phyloP scores from a whole-genome alignment of 2,888 invertebrate genomes.

The Tetheella fluctuosa region DNA sequence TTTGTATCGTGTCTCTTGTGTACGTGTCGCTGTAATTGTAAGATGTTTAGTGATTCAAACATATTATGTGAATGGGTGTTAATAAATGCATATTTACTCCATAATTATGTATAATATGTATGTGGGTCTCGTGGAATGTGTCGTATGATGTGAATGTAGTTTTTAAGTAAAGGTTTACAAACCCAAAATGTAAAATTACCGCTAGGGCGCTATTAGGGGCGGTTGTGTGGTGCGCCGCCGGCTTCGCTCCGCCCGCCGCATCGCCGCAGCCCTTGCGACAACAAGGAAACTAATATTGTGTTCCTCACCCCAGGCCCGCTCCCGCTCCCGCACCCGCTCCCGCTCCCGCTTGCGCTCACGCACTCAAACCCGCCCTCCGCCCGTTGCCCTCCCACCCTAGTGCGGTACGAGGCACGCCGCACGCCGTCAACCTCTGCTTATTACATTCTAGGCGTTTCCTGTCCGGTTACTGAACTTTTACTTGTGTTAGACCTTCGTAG shows the following conservation, averaged over 20 bases:
- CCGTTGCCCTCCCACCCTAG: constrained; percentile 23
- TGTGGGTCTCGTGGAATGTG: constrained; percentile 29
- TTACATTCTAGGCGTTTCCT: constrained; percentile 23
- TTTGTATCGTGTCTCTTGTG: constrained; percentile 51
- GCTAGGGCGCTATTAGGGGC: constrained; percentile 82
- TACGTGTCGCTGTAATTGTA: constrained; percentile 29
- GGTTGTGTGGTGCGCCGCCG: constrained; percentile 77
- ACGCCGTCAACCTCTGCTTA: constrained; percentile 24
- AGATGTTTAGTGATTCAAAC: constrained; percentile 26
- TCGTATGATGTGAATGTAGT: constrained; percentile 55
- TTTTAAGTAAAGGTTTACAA: constrained; percentile 84
- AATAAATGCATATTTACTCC: constrained; percentile 20
- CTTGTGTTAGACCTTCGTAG: constrained; percentile 19
- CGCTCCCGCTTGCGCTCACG: constrained; percentile 47
- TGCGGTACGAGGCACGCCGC: constrained; percentile 31
- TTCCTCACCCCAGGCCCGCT: constrained; percentile 77
- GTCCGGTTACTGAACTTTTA: constrained; percentile 54
- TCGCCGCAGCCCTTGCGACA: constrained; percentile 84
- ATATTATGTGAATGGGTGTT: constrained; percentile 22
- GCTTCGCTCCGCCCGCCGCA: constrained; percentile 80
- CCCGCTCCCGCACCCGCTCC: constrained; percentile 46
- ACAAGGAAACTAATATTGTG: constrained; percentile 85
- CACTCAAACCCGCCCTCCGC: constrained; percentile 72
- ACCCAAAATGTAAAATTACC: constrained; percentile 84
- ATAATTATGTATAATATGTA: constrained; percentile 19